phyloP scores from a whole-genome alignment of 2,113 vertebrate species.

The Hystrix brachyura region DNA sequence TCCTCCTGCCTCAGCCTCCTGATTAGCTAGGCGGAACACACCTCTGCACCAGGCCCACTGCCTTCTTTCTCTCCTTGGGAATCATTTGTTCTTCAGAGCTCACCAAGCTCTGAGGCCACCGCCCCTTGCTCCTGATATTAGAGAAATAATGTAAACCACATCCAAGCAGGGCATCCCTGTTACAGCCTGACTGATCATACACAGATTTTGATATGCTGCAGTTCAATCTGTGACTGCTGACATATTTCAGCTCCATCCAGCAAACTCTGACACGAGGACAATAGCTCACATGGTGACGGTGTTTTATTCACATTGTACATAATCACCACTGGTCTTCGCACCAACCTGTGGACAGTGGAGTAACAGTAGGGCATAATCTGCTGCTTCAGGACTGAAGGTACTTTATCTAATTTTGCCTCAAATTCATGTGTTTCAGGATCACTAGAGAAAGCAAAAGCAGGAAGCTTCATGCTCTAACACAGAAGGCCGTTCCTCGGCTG shows the following conservation, averaged over 20 bases:
- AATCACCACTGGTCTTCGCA: background rate
- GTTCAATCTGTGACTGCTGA: background rate
- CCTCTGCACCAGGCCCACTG: too few species aligned
- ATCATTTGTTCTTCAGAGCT: background rate
- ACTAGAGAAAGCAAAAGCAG: background rate
- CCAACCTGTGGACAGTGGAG: background rate
- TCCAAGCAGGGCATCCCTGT: background rate
- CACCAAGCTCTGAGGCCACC: background rate
- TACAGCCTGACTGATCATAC: background rate
- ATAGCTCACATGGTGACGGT: background rate
- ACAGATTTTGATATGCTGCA: background rate
- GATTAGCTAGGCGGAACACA: background rate
- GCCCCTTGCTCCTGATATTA: background rate
- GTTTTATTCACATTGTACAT: rapidly evolving
- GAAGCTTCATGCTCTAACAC: background rate
- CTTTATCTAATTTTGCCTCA: background rate
- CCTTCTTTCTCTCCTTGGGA: background rate
- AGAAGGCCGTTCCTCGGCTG: background rate
- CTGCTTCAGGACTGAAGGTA: background rate
- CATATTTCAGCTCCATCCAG: background rate
- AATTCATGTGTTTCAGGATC: background rate
- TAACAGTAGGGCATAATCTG: background rate
- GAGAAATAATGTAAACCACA: background rate
- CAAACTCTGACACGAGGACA: background rate
- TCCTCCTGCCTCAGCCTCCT: background rate